Conservation (phyloP, 2,888 invertebrate species). For the Athrips mouffetella region DNA sequence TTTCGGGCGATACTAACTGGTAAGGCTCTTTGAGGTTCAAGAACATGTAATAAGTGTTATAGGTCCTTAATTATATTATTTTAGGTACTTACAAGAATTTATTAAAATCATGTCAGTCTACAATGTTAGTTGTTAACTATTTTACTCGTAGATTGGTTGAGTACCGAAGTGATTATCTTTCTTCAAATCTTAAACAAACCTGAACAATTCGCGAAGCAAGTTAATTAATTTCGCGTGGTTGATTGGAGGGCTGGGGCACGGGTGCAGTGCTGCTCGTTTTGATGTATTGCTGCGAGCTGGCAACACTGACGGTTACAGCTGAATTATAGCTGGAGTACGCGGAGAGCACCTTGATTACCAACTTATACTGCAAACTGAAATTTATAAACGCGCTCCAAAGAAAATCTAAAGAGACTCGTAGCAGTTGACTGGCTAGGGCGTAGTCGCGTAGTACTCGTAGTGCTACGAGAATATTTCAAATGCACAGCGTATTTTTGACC, state of each 20-base stretch:
- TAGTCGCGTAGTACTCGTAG: no score
- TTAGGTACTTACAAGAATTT: no score
- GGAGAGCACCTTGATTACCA: not conserved
- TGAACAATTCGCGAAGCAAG: not conserved
- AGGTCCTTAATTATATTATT: no score
- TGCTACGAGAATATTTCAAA: slow-evolving; percentile 33
- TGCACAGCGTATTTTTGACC: not conserved
- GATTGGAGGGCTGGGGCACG: not conserved
- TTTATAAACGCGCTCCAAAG: not conserved
- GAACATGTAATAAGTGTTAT: no score
- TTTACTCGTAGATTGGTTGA: no score
- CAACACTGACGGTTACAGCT: not conserved
- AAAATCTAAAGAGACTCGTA: slow-evolving; percentile 37
- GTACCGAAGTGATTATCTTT: no score
- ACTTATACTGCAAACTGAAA: not conserved
- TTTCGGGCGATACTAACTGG: no score
- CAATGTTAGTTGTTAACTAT: no score
- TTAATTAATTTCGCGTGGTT: not conserved
- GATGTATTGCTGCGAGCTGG: not conserved
- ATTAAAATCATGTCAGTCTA: no score
- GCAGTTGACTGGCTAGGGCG: no score
- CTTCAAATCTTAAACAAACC: no score
- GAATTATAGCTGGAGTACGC: not conserved
- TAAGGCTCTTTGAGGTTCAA: no score
- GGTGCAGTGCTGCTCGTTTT: not conserved